Evolutionary conservation across 2,888 invertebrate genomes (phyloP).

Genomic region (Hipparchia semele): DNA sequence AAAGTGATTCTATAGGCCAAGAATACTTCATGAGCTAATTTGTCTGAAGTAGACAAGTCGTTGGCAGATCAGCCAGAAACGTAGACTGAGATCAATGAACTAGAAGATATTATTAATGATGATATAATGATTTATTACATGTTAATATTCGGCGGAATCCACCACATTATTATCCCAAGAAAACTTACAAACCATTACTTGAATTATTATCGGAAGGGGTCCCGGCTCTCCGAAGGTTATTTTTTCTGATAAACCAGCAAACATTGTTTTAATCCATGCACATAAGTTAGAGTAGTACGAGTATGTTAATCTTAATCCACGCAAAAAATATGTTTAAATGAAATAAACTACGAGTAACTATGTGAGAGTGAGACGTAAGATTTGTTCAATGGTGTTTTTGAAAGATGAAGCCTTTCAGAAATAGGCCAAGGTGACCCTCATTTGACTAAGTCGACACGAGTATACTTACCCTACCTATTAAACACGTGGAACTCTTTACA

Average conservation of each 20-base stretch:
- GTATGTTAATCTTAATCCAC: not conserved
- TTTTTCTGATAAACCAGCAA: too few relatives aligned
- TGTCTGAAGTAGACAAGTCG: slow-evolving; percentile 16
- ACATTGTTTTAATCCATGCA: too few relatives aligned
- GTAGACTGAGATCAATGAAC: slow-evolving; percentile 27
- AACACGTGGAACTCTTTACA: not conserved
- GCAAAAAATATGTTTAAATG: too few relatives aligned
- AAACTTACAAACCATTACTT: too few relatives aligned
- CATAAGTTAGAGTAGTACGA: not conserved
- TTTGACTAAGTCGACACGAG: not conserved
- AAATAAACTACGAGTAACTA: too few relatives aligned
- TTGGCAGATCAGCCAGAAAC: slow-evolving; percentile 23
- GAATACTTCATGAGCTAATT: slow-evolving; percentile 22
- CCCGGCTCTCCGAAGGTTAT: too few relatives aligned
- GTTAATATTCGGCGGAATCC: too few relatives aligned
- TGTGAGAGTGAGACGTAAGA: not conserved
- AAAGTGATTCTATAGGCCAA: slow-evolving; percentile 19
- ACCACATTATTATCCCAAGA: too few relatives aligned
- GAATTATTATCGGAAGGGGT: too few relatives aligned
- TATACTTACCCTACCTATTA: not conserved
- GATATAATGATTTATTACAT: not conserved
- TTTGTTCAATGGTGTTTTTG: not conserved
- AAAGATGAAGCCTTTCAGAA: slow-evolving; percentile 12
- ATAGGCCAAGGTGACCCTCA: slow-evolving; percentile 10
- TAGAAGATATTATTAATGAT: slow-evolving; percentile 20